These are phyloP conservation scores for Cephalopholis sonnerati DNA, from an alignment of 2,113 vertebrate species.

Conservation along the genomic window DNA sequence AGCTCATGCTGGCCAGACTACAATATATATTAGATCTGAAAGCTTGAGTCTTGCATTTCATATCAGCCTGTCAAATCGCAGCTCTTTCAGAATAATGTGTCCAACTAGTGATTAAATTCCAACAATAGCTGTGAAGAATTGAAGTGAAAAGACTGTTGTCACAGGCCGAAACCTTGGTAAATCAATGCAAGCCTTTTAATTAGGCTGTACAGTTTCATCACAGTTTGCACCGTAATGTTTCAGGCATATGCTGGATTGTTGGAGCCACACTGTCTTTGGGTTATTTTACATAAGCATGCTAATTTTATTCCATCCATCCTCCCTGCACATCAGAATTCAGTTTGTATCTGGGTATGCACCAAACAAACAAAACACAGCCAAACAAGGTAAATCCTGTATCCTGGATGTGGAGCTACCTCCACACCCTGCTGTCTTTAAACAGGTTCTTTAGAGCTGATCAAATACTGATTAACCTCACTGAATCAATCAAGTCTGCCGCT, in stretches of 20 bases:
- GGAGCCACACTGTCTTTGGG: neutral
- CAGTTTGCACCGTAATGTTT: neutral
- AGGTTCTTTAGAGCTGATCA: too few relatives aligned
- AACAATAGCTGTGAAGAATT: slow-evolving; percentile 4
- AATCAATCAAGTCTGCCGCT: too few relatives aligned
- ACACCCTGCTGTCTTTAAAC: too few relatives aligned
- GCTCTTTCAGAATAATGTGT: slow-evolving; percentile 13
- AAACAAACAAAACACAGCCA: slow-evolving; percentile 10
- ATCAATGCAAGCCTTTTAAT: slow-evolving; percentile 17
- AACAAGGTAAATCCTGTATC: too few relatives aligned
- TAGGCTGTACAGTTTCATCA: slow-evolving; percentile 2
- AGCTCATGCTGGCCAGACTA: neutral
- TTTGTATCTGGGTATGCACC: neutral
- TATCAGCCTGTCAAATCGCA: neutral
- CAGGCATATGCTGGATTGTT: slow-evolving; percentile 13
- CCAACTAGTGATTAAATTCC: slow-evolving; percentile 7
- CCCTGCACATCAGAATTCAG: neutral
- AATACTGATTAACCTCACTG: too few relatives aligned
- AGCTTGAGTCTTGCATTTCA: neutral
- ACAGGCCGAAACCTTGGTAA: neutral
- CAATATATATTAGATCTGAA: slow-evolving; percentile 7
- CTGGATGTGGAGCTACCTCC: too few relatives aligned
- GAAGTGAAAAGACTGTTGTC: neutral
- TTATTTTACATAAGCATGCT: slow-evolving; percentile 6
- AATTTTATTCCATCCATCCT: neutral